These are phyloP conservation scores for Brenthis daphne DNA, from an alignment of 2,888 invertebrate genomes.

Conservation along the genomic window DNA sequence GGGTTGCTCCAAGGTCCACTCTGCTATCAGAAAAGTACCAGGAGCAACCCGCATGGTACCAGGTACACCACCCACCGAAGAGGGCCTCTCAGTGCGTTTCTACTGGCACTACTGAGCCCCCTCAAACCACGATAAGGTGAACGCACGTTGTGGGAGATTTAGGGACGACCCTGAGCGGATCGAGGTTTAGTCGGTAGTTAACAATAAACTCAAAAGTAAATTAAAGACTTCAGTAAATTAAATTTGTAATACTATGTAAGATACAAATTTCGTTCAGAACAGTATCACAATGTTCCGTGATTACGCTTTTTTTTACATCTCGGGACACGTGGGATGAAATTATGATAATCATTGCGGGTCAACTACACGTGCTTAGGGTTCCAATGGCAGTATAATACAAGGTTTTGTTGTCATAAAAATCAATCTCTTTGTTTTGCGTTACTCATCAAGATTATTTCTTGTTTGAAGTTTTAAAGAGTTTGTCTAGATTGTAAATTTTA, in stretches of 20 bases:
- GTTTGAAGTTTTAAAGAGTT: neutral
- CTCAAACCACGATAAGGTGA: no score
- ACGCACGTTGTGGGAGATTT: no score
- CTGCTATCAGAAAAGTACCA: no score
- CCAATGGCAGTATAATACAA: conserved; percentile 41
- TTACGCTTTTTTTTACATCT: conserved; percentile 77
- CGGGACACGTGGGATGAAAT: conserved; percentile 80
- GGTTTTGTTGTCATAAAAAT: conserved; percentile 19
- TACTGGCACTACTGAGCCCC: no score
- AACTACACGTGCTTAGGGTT: conserved; percentile 66
- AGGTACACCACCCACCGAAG: no score
- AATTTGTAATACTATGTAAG: neutral
- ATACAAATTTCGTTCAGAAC: conserved; percentile 43
- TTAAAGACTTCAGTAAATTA: no score
- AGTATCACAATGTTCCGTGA: conserved; percentile 68
- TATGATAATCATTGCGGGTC: conserved; percentile 78
- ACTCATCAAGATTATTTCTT: conserved; percentile 2
- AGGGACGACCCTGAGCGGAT: no score
- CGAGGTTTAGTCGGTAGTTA: no score
- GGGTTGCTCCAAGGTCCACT: no score
- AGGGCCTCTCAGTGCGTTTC: no score
- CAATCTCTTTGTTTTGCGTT: conserved; percentile 9
- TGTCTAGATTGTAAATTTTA: neutral
- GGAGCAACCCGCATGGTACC: no score
- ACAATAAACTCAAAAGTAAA: no score